Evolutionary conservation across 1,140 invertebrate genomes (phyloP), one percentile per base, ranked within the genome.

Genomic region (Pissodes strobi): DNA sequence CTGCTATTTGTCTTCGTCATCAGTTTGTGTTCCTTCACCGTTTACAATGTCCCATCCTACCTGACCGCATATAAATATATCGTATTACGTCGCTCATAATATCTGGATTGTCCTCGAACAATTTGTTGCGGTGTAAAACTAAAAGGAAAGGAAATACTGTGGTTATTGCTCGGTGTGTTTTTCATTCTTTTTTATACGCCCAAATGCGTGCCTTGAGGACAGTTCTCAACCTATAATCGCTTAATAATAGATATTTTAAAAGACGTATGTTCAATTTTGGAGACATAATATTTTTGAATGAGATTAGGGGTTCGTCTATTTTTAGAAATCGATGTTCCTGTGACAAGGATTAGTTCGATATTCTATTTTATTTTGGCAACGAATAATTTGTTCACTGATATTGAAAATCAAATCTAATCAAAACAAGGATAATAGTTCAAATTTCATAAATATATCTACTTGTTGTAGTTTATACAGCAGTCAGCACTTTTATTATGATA

Each of bases 61-160:
- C 58, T 61, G 58, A 61, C 58, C 58, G 58, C 58, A 51, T 61
- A 61, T 49, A 49, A 61, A 51, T 48, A 61, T 61, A 61, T 61
- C 58, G 58, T 38, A 41, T 61, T 61, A 61, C 58, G 17, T 46
- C 37, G 58, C 46, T 61, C 58, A 61, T 61, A n/a, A n/a, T n/a
- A 61, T 61, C 58, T 61, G 45, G 34, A 61, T 61, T 61, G 58
- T 61, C 58, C 45, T 15, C 58, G 46, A 57, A 61, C 58, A 61
- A 61, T 61, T 61, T 61, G 58, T 49, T 61, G 45, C 58, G 58
- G 58, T 61, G 15, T 61, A 39, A 18, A 21, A 61, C 58, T 41
- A 21, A 61, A 45, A 51, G 58, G 58, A 61, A 61, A 61, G 58
- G 58, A 61, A 61, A 61, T 61, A 61, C 58, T 39, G 10, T 19